Evolutionary conservation across 2,888 invertebrate genomes (phyloP).

Genomic region (Morpho achilles): DNA sequence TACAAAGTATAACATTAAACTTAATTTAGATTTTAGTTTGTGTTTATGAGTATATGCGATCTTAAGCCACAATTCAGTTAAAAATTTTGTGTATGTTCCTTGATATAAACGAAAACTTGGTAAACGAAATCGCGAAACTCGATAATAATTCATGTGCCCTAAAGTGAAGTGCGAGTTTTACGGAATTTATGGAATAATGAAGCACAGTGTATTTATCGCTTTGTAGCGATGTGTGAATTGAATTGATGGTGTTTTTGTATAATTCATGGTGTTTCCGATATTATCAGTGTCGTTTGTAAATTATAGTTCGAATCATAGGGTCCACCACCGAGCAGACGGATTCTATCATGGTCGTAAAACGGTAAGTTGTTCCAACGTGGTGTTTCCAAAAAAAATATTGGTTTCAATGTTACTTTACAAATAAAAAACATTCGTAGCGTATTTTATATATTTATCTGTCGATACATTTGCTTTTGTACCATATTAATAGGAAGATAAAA

Average conservation of each 20-base stretch:
- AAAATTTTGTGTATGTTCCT: too few relatives aligned
- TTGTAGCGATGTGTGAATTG: conserved; percentile 74
- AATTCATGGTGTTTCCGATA: conserved; percentile 75
- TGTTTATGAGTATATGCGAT: conserved; percentile 38
- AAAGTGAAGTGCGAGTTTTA: conserved; percentile 64
- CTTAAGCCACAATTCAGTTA: too few relatives aligned
- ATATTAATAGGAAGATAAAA: neutral
- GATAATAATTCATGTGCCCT: conserved; percentile 50
- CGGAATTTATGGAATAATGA: conserved; percentile 61
- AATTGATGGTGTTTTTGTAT: conserved; percentile 68
- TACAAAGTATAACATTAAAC: conserved; percentile 31
- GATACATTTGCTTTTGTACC: neutral
- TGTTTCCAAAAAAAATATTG: conserved; percentile 19
- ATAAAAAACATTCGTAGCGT: too few relatives aligned
- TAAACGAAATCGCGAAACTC: conserved; percentile 16
- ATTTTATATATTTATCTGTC: neutral
- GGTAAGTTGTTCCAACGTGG: conserved; percentile 55
- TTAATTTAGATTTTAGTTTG: conserved; percentile 47
- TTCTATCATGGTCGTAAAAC: conserved; percentile 80
- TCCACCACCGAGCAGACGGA: conserved; percentile 78
- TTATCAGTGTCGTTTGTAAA: conserved; percentile 66
- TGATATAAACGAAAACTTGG: conserved; percentile 26
- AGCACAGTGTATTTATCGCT: conserved; percentile 68
- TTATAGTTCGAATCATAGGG: conserved; percentile 76
- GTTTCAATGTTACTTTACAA: neutral